phyloP scores from a whole-genome alignment of 2,797 vertebrate species.

The Sebastes iracundus region DNA sequence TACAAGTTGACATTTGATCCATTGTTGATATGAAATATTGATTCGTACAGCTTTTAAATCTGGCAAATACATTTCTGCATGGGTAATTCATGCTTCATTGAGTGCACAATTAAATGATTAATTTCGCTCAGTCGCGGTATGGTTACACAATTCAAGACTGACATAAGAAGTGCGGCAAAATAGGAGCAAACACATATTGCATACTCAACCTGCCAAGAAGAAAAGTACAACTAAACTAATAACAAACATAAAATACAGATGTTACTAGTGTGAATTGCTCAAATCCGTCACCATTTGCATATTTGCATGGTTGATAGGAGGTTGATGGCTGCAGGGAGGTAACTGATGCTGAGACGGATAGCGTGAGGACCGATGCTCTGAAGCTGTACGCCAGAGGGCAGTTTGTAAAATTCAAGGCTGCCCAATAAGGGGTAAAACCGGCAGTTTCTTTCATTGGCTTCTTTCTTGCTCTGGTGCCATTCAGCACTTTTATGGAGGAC shows the following conservation, averaged over 20 bases:
- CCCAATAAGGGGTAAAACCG: slow-evolving; percentile 2
- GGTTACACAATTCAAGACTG: not conserved
- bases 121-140: not conserved
- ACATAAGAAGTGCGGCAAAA: not conserved
- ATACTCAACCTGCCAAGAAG: not conserved
- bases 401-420: slow-evolving; percentile 21
- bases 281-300: not conserved
- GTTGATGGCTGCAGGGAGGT: slow-evolving; percentile 4
- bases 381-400: not conserved
- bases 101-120: not conserved
- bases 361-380: slow-evolving; percentile 1
- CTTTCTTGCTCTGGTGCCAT: not conserved
- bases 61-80: not conserved
- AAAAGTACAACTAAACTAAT: not conserved
- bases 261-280: not conserved
- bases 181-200: not conserved
- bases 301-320: not conserved
- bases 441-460: slow-evolving; percentile 1
- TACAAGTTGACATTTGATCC: not conserved
- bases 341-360: slow-evolving; percentile 11
- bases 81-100: not conserved
- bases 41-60: not conserved
- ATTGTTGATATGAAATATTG: not conserved
- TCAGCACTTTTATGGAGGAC: not conserved
- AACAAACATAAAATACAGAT: not conserved